Percentiles rank a stretch among this genome's conserved stretches.
phyloP scores from a whole-genome alignment of 2,797 vertebrate genomes.

The Buceros bicornis region DNA sequence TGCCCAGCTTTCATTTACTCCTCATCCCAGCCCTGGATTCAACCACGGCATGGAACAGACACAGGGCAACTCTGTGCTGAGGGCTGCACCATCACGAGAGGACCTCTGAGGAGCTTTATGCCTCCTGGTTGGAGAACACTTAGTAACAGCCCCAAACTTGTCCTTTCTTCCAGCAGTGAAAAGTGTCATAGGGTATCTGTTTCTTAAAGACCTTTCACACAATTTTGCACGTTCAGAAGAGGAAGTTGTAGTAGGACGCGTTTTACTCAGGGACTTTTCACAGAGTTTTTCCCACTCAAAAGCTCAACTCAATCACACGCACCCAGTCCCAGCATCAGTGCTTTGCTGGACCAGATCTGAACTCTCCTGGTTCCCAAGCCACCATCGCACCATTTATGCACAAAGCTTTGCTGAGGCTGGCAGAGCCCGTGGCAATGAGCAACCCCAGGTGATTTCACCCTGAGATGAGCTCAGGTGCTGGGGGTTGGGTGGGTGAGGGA shows the following conservation, averaged over 20 bases:
- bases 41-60: neutral
- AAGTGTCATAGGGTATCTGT: rapidly evolving
- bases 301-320: neutral
- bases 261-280: neutral
- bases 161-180: neutral
- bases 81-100: neutral
- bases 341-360: neutral
- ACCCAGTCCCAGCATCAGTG: rapidly evolving
- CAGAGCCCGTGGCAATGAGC: neutral
- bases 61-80: no score
- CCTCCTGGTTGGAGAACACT: neutral
- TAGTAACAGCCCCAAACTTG: neutral
- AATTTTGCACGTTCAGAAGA: neutral
- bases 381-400: neutral
- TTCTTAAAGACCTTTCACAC: neutral
- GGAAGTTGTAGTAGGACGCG: neutral
- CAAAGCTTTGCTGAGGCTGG: neutral
- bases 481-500: rapidly evolving
- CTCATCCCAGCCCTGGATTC: neutral
- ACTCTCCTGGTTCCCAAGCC: neutral
- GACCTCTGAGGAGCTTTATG: neutral
- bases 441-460: neutral
- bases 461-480: neutral
- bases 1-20: neutral
- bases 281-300: neutral